Evolutionary conservation across 2,797 vertebrate species (phyloP).

Genomic region (Paguma larvata): DNA sequence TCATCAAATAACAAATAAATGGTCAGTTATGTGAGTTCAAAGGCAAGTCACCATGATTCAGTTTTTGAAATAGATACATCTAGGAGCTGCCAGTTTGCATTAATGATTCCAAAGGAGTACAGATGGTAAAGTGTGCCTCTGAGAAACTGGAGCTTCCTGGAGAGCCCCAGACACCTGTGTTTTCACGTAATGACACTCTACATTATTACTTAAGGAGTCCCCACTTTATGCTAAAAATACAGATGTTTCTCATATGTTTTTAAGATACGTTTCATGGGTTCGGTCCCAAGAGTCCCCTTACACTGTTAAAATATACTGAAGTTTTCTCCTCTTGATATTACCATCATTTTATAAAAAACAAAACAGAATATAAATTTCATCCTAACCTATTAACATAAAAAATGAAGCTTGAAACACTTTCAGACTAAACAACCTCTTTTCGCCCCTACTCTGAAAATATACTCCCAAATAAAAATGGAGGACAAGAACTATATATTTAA

Average conservation of each 20-base stretch:
- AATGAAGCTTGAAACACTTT: neutral
- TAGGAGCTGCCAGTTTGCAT: neutral
- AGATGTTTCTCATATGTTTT: constrained; percentile 58
- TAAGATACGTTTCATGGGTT: neutral
- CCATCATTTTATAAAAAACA: neutral
- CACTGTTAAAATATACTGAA: neutral
- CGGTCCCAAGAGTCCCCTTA: neutral
- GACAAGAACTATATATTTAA: neutral
- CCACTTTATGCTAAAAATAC: constrained; percentile 5
- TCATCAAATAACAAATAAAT: neutral
- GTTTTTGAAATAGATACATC: neutral
- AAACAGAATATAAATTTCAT: constrained; percentile 23
- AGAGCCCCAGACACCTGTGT: constrained; percentile 26
- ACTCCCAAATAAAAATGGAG: neutral
- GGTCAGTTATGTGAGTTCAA: constrained; percentile 8
- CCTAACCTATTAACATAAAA: neutral
- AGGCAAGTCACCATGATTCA: neutral
- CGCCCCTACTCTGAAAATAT: neutral
- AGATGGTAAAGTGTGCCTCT: neutral
- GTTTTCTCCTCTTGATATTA: constrained; percentile 34
- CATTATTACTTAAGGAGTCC: constrained; percentile 23
- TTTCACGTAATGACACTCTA: constrained; percentile 52
- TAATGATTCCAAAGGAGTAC: neutral
- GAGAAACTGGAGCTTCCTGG: neutral
- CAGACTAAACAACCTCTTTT: neutral